phyloP scores from a whole-genome alignment of 2,888 invertebrate genomes.

The Pterobdella sp. region DNA sequence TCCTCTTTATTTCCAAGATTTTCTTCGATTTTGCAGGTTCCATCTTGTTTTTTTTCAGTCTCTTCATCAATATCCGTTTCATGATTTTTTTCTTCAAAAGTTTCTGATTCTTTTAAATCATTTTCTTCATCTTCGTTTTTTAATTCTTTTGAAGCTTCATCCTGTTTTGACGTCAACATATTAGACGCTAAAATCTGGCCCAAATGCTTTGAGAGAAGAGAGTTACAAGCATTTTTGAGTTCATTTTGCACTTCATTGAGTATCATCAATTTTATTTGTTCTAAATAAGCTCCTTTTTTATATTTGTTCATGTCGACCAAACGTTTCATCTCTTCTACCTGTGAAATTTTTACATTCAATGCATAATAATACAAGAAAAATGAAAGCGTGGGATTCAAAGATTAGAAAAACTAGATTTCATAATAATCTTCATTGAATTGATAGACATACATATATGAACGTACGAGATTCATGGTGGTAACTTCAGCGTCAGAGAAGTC shows the following conservation, averaged over 20 bases:
- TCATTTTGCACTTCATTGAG: constrained; percentile 23
- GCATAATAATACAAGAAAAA: background rate
- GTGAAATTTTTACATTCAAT: background rate
- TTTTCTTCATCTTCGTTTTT: too few species aligned
- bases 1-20: too few species aligned
- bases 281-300: constrained; percentile 24
- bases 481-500: constrained; percentile 20
- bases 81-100: too few species aligned
- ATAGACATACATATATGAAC: too few species aligned
- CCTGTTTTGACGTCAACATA: too few species aligned
- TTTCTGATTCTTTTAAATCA: too few species aligned
- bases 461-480: constrained; percentile 15
- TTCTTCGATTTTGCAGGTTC: too few species aligned
- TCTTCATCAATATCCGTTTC: too few species aligned
- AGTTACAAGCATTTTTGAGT: constrained; percentile 22
- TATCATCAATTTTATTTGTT: constrained; percentile 24
- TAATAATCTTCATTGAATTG: background rate
- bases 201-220: constrained; percentile 20
- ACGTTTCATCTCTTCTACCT: constrained; percentile 24
- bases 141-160: too few species aligned
- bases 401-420: background rate
- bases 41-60: too few species aligned
- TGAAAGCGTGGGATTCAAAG: background rate
- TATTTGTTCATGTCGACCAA: constrained; percentile 19
- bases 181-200: too few species aligned